These are phyloP conservation scores for Theretra japonica DNA, from an alignment of 2,888 invertebrate genomes.

Conservation along the genomic window DNA sequence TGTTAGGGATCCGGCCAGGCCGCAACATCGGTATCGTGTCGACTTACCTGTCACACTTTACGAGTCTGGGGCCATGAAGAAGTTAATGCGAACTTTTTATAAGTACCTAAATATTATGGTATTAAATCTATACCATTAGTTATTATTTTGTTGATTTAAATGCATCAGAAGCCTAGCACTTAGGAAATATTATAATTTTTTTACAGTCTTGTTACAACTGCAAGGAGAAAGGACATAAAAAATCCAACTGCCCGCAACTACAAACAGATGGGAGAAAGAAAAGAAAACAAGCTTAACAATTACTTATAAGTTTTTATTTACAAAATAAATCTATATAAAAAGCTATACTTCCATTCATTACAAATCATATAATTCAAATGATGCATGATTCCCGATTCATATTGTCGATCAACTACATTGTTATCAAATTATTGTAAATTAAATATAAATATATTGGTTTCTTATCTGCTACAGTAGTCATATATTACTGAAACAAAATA, in stretches of 20 bases:
- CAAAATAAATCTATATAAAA: conserved; percentile 34
- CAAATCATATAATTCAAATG: conserved; percentile 20
- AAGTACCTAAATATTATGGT: conserved; percentile 10
- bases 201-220: conserved; percentile 86
- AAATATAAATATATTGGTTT: neutral
- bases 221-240: conserved; percentile 83
- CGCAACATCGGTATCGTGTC: too few species aligned
- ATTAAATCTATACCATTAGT: too few species aligned
- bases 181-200: conserved; percentile 31
- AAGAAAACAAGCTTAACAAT: conserved; percentile 58
- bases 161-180: neutral
- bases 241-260: conserved; percentile 78
- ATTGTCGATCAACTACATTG: conserved; percentile 6
- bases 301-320: conserved; percentile 51
- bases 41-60: too few species aligned
- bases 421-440: conserved; percentile 8
- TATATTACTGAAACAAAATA: conserved; percentile 51
- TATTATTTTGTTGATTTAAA: too few species aligned
- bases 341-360: neutral
- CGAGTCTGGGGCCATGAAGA: too few species aligned
- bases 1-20: too few species aligned
- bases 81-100: too few species aligned
- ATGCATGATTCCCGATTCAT: conserved; percentile 18
- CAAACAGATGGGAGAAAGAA: conserved; percentile 60
- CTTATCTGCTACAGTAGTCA: conserved; percentile 33